Conservation (phyloP, 2,888 invertebrate genomes). For the Glyphotaelius pellucidus region DNA sequence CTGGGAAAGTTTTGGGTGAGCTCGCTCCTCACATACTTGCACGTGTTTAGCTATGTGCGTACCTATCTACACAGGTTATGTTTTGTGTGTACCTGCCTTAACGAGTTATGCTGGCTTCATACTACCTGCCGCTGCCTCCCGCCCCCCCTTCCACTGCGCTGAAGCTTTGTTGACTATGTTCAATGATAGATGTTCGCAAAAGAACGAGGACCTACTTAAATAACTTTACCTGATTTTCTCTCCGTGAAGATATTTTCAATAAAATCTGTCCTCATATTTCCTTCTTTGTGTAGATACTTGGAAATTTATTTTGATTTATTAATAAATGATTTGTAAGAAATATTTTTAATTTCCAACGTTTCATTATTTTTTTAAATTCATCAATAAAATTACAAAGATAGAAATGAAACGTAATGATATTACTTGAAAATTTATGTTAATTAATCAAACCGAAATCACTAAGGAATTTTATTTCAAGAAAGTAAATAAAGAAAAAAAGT, state of each 20-base stretch:
- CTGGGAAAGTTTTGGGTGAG: slow-evolving; percentile 56
- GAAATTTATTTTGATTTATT: background rate
- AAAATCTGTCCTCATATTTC: background rate
- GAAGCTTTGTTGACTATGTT: slow-evolving; percentile 38
- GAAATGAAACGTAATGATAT: background rate
- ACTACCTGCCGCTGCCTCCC: background rate
- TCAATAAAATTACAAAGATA: background rate
- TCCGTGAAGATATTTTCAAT: background rate
- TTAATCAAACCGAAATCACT: background rate
- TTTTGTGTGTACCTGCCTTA: slow-evolving; percentile 40
- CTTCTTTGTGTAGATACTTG: background rate
- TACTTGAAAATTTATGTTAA: background rate
- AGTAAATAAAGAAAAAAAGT: background rate
- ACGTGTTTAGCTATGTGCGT: slow-evolving; percentile 17
- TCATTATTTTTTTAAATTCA: background rate
- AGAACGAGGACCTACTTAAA: slow-evolving; percentile 3
- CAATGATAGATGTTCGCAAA: slow-evolving; percentile 24
- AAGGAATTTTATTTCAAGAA: background rate
- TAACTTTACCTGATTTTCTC: background rate
- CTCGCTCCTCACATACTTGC: slow-evolving; percentile 30
- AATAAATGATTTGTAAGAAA: background rate
- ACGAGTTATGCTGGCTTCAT: slow-evolving; percentile 42
- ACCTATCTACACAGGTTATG: slow-evolving; percentile 34
- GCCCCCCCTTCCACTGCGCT: background rate
- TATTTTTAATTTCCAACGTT: background rate